These are phyloP conservation scores for Acanthosepion esculentum DNA, from an alignment of 2,888 invertebrate species.

Conservation along the genomic window DNA sequence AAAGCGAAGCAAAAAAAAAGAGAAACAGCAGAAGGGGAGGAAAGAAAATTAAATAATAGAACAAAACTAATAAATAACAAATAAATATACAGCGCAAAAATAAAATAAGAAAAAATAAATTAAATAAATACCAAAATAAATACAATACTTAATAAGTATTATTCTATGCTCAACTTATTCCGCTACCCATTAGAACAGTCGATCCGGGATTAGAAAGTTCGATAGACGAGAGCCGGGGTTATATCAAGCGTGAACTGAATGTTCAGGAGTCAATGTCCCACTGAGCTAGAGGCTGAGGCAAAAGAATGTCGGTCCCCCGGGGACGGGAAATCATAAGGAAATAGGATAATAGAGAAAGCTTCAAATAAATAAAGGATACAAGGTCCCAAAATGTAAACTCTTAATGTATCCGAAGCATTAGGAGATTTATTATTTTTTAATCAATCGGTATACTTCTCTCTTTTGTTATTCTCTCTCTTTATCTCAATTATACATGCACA, in stretches of 20 bases:
- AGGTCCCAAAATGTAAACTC: not conserved
- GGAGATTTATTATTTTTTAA: not conserved
- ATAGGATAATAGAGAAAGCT: not conserved
- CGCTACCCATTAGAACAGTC: not conserved
- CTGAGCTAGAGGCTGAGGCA: not conserved
- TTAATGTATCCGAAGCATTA: not conserved
- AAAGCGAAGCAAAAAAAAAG: not conserved
- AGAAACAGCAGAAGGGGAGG: not conserved
- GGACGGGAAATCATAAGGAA: not conserved
- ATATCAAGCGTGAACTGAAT: not conserved
- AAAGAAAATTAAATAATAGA: no score
- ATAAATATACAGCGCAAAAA: no score
- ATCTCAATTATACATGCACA: not conserved
- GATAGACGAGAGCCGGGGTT: not conserved
- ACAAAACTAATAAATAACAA: no score
- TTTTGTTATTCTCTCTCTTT: not conserved
- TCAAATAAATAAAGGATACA: not conserved
- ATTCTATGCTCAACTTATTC: constrained; percentile 8
- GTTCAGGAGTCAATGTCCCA: not conserved
- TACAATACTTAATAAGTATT: not conserved
- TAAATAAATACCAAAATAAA: no score
- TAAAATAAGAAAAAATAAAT: no score
- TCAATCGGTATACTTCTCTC: not conserved
- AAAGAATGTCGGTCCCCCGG: not conserved
- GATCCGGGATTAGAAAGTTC: not conserved